These are phyloP conservation scores for Gavia stellata DNA, from an alignment of 2,113 vertebrate species.

Conservation along the genomic window DNA sequence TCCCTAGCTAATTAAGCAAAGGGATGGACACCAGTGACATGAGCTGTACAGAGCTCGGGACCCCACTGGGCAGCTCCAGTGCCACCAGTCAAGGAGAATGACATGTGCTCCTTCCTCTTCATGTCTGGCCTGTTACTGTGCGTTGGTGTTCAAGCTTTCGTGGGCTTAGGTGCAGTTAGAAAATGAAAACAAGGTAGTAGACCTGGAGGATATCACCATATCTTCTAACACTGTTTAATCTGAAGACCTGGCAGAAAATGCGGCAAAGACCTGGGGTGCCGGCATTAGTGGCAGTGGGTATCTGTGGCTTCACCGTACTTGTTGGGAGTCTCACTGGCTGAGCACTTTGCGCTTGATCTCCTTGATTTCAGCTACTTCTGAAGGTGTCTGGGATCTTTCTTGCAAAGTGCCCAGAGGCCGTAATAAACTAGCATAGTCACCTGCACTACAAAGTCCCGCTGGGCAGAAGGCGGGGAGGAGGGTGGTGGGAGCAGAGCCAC, in stretches of 20 bases:
- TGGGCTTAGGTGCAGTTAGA: not conserved
- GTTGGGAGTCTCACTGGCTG: not conserved
- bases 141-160: not conserved
- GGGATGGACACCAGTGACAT: not conserved
- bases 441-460: slow-evolving; percentile 37
- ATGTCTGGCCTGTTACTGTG: rapidly evolving
- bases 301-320: not conserved
- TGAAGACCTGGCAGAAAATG: not conserved
- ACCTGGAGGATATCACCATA: not conserved
- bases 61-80: not conserved
- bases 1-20: not conserved
- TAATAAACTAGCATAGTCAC: not conserved
- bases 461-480: not conserved
- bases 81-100: not conserved
- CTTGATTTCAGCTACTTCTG: not conserved
- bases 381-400: slow-evolving; percentile 1
- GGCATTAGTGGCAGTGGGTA: not conserved
- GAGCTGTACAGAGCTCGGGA: not conserved
- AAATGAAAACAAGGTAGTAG: not conserved
- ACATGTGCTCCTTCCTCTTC: not conserved
- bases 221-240: not conserved
- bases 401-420: not conserved
- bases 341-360: not conserved
- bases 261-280: not conserved
- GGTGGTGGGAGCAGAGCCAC: not conserved